Evolutionary conservation across 2,888 invertebrate species (phyloP), one percentile per base, ranked within the genome.

Genomic region (Papilio gigon): DNA sequence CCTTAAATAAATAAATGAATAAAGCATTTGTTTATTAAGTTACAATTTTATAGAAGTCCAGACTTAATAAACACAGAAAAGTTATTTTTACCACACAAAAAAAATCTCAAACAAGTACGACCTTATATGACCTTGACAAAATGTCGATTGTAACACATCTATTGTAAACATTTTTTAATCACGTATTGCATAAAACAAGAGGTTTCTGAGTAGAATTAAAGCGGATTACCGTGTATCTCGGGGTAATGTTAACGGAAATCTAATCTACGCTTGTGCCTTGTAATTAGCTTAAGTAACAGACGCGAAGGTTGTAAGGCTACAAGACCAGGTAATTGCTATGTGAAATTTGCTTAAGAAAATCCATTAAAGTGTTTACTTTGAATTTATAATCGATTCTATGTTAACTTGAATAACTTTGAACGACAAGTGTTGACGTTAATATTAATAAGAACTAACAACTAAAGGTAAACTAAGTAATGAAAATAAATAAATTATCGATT

Each of bases 261-360:
- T 65, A 56, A 65, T 65, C 56, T 40, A 27, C 37, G 40, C 56
- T 65, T 56, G 56, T 58, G 25, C 65, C 14, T n/a, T 12, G 56
- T 40, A 40, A 65, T 65, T 65, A 65, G 40, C 56, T 58, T 56
- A 56, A 56, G 56, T 17, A 65, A 40, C 65, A 65, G 30, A 40
- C 22, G 20, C 11, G 37, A 12, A 35, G 37, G 37, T 40, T 60
- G 40, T 37, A 60, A 37, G 25, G 40, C 53, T 53, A 53, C 27
- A 53, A 53, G 37, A 37, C 20, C 25, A 60, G 25, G 25, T 60
- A 37, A 60, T 60, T 60, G 20, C 60, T 22, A 60, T 59, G 35
- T 37, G 22, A 35, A 60, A 60, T 33, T 59, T 35, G n/a, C 14
- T 40, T 53, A 53, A 53, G 53, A 30, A 30, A 30, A 53, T 30